Conservation (phyloP, 2,113 vertebrate genomes). For the Syrrhaptes paradoxus region DNA sequence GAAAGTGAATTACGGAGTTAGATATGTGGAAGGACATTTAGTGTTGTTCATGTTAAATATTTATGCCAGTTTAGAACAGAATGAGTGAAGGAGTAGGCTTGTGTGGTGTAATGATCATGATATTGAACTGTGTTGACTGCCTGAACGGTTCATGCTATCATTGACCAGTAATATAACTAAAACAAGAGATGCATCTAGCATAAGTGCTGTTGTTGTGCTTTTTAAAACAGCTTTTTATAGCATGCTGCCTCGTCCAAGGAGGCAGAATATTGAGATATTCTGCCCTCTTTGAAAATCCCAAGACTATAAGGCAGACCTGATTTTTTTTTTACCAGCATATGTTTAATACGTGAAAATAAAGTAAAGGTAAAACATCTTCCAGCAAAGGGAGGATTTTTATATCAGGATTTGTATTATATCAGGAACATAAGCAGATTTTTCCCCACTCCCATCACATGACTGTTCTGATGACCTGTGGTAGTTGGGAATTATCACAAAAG, state of each 20-base stretch:
- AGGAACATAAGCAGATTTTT: background rate
- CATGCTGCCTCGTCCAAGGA: background rate
- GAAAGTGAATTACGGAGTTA: background rate
- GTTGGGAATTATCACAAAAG: background rate
- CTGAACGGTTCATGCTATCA: background rate
- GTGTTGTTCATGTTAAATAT: background rate
- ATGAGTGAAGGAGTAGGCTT: background rate
- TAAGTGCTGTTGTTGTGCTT: background rate
- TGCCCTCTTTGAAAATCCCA: background rate
- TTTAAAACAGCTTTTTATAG: background rate
- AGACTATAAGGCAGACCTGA: background rate
- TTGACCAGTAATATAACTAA: background rate
- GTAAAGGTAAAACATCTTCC: background rate
- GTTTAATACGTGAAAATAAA: background rate
- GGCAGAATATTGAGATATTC: background rate
- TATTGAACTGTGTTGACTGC: background rate
- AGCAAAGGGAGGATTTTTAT: background rate
- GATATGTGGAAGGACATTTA: background rate
- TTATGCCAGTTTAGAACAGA: background rate
- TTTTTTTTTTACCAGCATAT: background rate
- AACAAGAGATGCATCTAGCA: background rate
- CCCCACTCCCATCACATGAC: background rate
- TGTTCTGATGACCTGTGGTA: background rate
- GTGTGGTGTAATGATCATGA: background rate
- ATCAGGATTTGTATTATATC: background rate